Evolutionary conservation across 1,140 invertebrate genomes (phyloP).

Genomic region (Drosophila albomicans): DNA sequence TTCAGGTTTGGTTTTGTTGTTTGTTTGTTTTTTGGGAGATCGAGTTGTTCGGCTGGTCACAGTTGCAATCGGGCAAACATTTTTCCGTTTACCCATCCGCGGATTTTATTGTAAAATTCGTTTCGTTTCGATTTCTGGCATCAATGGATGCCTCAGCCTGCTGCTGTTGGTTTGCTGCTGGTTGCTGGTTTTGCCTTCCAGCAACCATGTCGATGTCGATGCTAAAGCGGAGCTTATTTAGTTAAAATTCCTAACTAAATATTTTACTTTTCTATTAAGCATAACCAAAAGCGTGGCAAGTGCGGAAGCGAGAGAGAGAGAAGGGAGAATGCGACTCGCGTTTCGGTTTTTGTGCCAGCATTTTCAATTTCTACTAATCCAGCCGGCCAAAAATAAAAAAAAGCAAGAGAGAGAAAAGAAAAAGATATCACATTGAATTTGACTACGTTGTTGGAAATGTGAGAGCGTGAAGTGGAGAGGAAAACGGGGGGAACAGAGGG

Average conservation of each 20-base stretch:
- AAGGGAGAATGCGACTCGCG: background rate
- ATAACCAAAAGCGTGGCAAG: constrained; percentile 4
- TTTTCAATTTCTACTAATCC: constrained; percentile 78
- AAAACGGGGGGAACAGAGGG: too few species aligned
- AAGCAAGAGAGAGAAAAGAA: background rate
- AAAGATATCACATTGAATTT: constrained; percentile 70
- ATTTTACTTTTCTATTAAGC: constrained; percentile 71
- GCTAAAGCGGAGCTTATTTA: constrained; percentile 28
- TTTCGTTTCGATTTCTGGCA: constrained; percentile 20
- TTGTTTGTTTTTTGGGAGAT: too few species aligned
- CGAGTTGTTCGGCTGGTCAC: constrained; percentile 24
- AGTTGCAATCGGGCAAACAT: constrained; percentile 48
- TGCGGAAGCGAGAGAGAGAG: background rate
- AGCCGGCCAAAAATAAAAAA: constrained; percentile 8
- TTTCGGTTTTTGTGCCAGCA: constrained; percentile 18
- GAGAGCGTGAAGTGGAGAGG: background rate
- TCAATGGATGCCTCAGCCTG: constrained; percentile 8
- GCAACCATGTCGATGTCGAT: constrained; percentile 22
- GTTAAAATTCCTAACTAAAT: constrained; percentile 72
- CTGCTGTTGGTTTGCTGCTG: background rate
- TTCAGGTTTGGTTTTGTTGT: constrained; percentile 4
- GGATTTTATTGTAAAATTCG: constrained; percentile 52
- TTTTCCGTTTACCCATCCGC: constrained; percentile 36
- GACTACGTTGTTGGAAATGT: constrained; percentile 34
- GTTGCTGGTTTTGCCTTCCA: background rate